Evolutionary conservation across 2,113 vertebrate genomes (phyloP).

Genomic region (Paratilapia polleni): DNA sequence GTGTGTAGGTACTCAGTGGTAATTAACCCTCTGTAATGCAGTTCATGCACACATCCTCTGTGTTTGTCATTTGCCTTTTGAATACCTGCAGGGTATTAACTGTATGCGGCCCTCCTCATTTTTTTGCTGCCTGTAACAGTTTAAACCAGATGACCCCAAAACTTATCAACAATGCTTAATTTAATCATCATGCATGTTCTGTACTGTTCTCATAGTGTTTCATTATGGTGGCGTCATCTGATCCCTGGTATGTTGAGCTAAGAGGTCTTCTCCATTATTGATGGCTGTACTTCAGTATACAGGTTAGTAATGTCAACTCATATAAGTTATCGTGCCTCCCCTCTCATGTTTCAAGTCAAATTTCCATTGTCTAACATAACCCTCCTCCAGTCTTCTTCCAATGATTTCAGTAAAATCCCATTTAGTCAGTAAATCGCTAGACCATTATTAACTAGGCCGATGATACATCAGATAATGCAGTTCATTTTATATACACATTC

Average conservation of each 20-base stretch:
- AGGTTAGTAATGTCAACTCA: slow-evolving; percentile 36
- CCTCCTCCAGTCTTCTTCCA: slow-evolving; percentile 25
- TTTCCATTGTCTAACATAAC: slow-evolving; percentile 52
- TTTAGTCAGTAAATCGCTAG: slow-evolving; percentile 10
- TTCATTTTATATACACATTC: not conserved
- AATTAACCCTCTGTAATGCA: slow-evolving; percentile 52
- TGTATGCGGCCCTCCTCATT: not conserved
- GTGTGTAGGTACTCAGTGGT: slow-evolving; percentile 52
- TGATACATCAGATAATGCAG: not conserved
- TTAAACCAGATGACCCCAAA: not conserved
- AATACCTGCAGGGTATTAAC: not conserved
- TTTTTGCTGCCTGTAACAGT: not conserved
- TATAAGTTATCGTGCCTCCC: slow-evolving; percentile 42
- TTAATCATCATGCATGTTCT: slow-evolving; percentile 7
- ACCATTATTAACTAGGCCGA: slow-evolving; percentile 15
- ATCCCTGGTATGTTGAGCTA: not conserved
- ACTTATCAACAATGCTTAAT: slow-evolving; percentile 26
- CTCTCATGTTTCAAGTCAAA: slow-evolving; percentile 44
- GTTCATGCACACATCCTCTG: not conserved
- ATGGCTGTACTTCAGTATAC: slow-evolving; percentile 25
- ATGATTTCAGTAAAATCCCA: slow-evolving; percentile 48
- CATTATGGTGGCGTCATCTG: slow-evolving; percentile 26
- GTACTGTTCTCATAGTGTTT: not conserved
- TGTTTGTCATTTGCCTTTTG: slow-evolving; percentile 8
- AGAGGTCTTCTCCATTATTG: not conserved